A percentile compares a stretch with the other conserved stretches of the same genome.
Evolutionary conservation across 2,797 vertebrate species (phyloP).

Genomic region (Heterohyrax brucei): DNA sequence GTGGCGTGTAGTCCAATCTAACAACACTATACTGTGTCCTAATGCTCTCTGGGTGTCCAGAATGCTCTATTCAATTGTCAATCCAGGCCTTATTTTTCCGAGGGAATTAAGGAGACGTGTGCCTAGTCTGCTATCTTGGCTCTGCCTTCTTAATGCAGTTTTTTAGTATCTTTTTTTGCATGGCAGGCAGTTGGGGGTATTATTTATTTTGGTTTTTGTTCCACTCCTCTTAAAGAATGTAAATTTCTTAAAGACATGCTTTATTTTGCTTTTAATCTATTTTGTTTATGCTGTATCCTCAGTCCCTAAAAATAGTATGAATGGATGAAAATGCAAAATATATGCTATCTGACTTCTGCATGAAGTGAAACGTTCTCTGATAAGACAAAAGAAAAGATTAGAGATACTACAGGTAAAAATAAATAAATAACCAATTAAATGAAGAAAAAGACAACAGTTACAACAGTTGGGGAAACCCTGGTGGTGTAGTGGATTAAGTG

Average conservation of each 20-base stretch:
- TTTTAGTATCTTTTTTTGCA: too few relatives aligned
- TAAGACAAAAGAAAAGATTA: slow-evolving; percentile 1
- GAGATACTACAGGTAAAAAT: background rate
- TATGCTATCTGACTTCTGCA: background rate
- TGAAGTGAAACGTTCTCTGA: background rate
- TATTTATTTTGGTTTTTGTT: background rate
- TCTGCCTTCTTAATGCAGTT: too few relatives aligned
- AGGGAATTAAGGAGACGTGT: too few relatives aligned
- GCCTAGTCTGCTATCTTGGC: too few relatives aligned
- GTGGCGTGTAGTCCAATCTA: too few relatives aligned
- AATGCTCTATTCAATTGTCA: too few relatives aligned
- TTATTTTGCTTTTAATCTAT: background rate
- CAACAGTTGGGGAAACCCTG: background rate
- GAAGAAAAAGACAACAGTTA: background rate
- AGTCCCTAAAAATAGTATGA: background rate
- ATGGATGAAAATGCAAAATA: background rate
- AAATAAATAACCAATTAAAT: slow-evolving; percentile 12
- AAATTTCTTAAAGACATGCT: background rate
- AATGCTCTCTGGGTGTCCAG: too few relatives aligned
- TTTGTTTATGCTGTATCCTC: background rate
- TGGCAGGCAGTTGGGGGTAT: too few relatives aligned
- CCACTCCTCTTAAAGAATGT: background rate
- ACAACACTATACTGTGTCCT: too few relatives aligned
- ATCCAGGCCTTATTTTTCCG: too few relatives aligned
- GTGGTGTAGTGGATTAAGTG: too few relatives aligned